phyloP scores from a whole-genome alignment of 1,140 invertebrate species.

The Musca vetustissima region DNA sequence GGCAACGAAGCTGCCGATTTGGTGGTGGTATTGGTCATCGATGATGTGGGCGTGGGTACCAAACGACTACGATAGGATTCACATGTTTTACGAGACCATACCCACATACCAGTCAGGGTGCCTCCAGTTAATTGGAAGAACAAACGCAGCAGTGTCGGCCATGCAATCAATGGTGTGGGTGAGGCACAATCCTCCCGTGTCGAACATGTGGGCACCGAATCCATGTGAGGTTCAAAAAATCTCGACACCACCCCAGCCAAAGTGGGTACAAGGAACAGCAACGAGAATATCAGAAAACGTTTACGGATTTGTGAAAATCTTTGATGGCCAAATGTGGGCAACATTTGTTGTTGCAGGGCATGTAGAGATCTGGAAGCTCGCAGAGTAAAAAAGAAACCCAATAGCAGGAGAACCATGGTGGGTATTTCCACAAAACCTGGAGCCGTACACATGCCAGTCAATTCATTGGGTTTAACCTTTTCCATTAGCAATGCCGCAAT shows the following conservation, averaged over 20 bases:
- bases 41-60: conserved; percentile 36
- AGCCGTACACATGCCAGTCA: conserved; percentile 74
- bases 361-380: conserved; percentile 65
- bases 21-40: conserved; percentile 34
- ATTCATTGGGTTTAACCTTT: conserved; percentile 69
- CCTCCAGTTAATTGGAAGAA: conserved; percentile 79
- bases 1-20: conserved; percentile 32
- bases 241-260: conserved; percentile 61
- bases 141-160: conserved; percentile 64
- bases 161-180: conserved; percentile 48
- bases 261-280: conserved; percentile 74
- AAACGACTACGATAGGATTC: conserved; percentile 51
- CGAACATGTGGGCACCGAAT: conserved; percentile 59
- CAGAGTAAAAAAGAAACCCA: conserved; percentile 62
- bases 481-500: conserved; percentile 73
- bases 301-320: conserved; percentile 87
- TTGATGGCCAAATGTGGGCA: conserved; percentile 67
- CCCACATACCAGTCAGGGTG: conserved; percentile 85
- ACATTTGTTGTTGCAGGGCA: conserved; percentile 60
- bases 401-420: conserved; percentile 60
- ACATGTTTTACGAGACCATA: conserved; percentile 87
- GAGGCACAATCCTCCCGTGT: conserved; percentile 52
- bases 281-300: conserved; percentile 77
- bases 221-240: conserved; percentile 63
- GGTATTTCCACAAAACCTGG: conserved; percentile 77